Evolutionary conservation across 92 coral and sea anemone genomes (phyloP), one percentile per base, ranked within the genome.

Genomic region (Palythoa heliodiscus): DNA sequence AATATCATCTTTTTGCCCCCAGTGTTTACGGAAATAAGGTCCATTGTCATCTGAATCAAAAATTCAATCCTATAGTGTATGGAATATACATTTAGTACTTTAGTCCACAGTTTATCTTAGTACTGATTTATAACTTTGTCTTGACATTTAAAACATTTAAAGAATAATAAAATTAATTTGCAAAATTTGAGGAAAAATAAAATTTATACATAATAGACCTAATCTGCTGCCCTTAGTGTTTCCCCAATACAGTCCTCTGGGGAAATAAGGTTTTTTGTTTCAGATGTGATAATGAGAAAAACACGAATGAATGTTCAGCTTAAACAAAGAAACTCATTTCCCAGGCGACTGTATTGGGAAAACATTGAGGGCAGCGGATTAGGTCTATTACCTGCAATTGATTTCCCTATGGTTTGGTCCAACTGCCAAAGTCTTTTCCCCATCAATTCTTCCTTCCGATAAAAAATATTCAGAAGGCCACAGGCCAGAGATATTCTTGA

Each of bases 341-440:
- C 47, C 47, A 40, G 3, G 5, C 3, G 47, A 40, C 47, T 40
- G 47, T 40, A 40, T 40, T 40, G 47, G 47, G 47, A 40, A 40
- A 40, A 40, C 47, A 40, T 40, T 40, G 47, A 40, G 47, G 47
- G 47, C 47, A 66, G 37, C 11, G 71, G 13, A 66, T 14, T 20
- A 10, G 71, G 47, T 40, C 47, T 40, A 40, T 40, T 83, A 83
- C 87, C 87, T 83, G 79, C 70, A 35, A 83, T 72, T 4, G 87
- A 79, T 11, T 52, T 38, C 7, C 71, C 60, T 3, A 83, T 20
- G 23, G 7, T 29, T 5, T 35, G 79, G 37, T 83, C 80, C 15
- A 72, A 39, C 2, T 83, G 79, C 24, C 39, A 58, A 1, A 83
- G 71, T 6, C 87, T 15, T 70, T 43, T 83, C 3, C 87, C 87